Conservation (phyloP, 2,888 invertebrate genomes). For the Parnassius orleans region DNA sequence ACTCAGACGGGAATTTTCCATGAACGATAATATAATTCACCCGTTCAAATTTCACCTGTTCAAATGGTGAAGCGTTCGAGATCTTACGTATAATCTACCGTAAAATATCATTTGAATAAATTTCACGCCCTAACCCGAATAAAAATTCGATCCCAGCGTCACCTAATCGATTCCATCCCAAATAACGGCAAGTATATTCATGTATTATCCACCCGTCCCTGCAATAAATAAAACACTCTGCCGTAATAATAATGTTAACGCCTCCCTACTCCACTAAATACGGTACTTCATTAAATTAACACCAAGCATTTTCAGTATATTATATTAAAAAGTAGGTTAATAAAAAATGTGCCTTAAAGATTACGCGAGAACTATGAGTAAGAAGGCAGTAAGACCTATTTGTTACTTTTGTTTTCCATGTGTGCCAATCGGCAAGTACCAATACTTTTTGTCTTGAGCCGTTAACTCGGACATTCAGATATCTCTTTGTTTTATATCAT, state of each 20-base stretch:
- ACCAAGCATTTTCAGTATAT: too few relatives aligned
- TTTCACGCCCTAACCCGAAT: conserved; percentile 45
- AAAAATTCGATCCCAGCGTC: conserved; percentile 44
- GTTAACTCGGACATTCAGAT: too few relatives aligned
- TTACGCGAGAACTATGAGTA: too few relatives aligned
- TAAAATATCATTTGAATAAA: conserved; percentile 60
- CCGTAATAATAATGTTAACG: conserved; percentile 31
- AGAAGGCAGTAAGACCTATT: too few relatives aligned
- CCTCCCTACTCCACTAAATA: conserved; percentile 7
- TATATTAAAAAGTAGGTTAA: too few relatives aligned
- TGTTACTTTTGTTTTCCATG: too few relatives aligned
- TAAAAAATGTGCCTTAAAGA: too few relatives aligned
- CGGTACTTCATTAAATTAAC: background rate
- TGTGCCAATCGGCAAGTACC: too few relatives aligned
- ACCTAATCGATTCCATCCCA: conserved; percentile 41
- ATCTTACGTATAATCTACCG: conserved; percentile 49
- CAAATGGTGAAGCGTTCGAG: conserved; percentile 34
- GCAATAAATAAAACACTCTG: conserved; percentile 38
- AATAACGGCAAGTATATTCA: conserved; percentile 35
- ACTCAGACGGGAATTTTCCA: background rate
- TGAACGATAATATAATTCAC: conserved; percentile 25
- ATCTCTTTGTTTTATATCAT: too few relatives aligned
- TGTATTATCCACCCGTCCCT: conserved; percentile 32
- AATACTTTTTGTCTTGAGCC: too few relatives aligned
- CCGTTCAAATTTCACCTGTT: conserved; percentile 41